These are phyloP conservation scores for Bufotes viridis DNA, from an alignment of 2,797 vertebrate genomes.

Conservation along the genomic window DNA sequence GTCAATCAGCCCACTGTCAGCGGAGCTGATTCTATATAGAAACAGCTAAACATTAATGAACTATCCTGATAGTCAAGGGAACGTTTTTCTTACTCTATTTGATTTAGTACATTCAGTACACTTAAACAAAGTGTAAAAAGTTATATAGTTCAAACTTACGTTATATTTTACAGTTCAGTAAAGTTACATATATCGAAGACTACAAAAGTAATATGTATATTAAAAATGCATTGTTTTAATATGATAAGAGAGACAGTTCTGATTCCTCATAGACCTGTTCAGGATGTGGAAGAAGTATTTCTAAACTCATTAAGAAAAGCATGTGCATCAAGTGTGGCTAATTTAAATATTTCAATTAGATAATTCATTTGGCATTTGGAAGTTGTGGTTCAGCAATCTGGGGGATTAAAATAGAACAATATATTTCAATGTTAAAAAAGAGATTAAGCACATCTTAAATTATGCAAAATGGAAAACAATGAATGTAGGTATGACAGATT, in stretches of 20 bases:
- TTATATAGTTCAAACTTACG: not conserved
- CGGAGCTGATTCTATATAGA: too few species aligned
- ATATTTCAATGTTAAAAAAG: conserved; percentile 20
- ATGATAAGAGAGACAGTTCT: conserved; percentile 4
- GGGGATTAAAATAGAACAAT: conserved; percentile 30
- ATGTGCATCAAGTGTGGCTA: conserved; percentile 52
- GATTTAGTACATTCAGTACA: too few species aligned
- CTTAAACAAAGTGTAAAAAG: not conserved
- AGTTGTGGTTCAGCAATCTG: conserved; percentile 43
- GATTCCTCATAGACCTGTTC: conserved; percentile 43
- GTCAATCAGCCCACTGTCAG: too few species aligned
- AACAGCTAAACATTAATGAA: too few species aligned
- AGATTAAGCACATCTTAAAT: not conserved
- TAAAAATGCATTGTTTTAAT: not conserved
- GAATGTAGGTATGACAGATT: not conserved
- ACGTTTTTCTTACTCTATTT: too few species aligned
- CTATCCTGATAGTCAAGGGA: too few species aligned
- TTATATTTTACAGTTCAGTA: not conserved
- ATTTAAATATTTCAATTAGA: conserved; percentile 59
- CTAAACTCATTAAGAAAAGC: conserved; percentile 59
- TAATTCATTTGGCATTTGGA: conserved; percentile 54
- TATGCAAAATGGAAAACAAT: not conserved
- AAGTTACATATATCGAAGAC: not conserved
- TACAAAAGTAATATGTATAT: not conserved
- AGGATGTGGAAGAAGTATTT: conserved; percentile 50